These are phyloP conservation scores for Calycopis cecrops DNA, from an alignment of 1,140 invertebrate genomes.

Conservation along the genomic window DNA sequence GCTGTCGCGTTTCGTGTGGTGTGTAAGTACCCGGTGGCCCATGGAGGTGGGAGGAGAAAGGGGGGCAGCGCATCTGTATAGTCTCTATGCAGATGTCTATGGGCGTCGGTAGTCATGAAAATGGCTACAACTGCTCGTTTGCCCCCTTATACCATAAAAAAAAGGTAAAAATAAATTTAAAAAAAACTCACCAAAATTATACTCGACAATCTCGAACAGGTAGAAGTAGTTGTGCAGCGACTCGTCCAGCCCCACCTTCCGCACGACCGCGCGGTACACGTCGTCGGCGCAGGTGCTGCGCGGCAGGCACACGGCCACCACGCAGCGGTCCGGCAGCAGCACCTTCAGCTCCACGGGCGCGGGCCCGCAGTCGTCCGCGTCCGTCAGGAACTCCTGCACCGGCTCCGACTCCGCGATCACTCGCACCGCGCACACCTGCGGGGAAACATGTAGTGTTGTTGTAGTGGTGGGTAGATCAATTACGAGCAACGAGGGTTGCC, in stretches of 20 bases:
- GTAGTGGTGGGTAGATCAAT: too few species aligned
- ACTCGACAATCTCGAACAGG: slow-evolving; percentile 98
- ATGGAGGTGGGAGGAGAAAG: too few species aligned
- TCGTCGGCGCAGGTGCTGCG: slow-evolving; percentile 93
- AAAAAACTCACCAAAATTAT: slow-evolving; percentile 89
- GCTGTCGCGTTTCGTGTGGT: too few species aligned
- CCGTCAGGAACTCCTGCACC: slow-evolving; percentile 97
- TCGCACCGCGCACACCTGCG: slow-evolving; percentile 92
- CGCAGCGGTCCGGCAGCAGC: slow-evolving; percentile 86
- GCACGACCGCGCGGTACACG: slow-evolving; percentile 93
- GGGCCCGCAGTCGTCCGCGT: slow-evolving; percentile 90
- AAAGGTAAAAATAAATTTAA: too few species aligned
- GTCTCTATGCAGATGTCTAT: too few species aligned
- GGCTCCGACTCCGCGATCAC: slow-evolving; percentile 98
- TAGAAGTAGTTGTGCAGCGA: slow-evolving; percentile 94
- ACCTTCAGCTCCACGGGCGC: slow-evolving; percentile 96
- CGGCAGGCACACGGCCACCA: slow-evolving; percentile 93
- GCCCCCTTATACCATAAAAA: too few species aligned
- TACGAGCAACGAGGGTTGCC: too few species aligned
- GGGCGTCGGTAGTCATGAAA: too few species aligned
- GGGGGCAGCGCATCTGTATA: too few species aligned
- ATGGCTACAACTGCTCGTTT: too few species aligned
- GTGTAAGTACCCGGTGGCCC: too few species aligned
- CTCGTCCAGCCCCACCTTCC: slow-evolving; percentile 89
- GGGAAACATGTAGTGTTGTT: slow-evolving; percentile 3